Evolutionary conservation across 2,888 invertebrate species (phyloP).

Genomic region (Gibbula magus): DNA sequence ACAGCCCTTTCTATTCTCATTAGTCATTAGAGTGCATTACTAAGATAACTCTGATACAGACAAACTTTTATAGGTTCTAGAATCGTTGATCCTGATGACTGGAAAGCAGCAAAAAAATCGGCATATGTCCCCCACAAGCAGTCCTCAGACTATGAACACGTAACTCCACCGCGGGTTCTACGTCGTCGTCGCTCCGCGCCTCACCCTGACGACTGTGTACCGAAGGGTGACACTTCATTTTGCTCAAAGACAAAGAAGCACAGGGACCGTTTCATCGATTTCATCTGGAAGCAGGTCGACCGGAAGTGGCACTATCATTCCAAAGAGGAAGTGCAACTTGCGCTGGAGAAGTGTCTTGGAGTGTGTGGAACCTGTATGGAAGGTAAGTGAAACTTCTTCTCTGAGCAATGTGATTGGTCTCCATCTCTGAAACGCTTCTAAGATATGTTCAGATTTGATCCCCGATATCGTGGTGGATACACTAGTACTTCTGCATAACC

Average conservation of each 20-base stretch:
- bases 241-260: conserved; percentile 42
- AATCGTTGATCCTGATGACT: conserved; percentile 56
- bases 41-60: no score
- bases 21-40: no score
- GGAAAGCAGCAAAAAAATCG: conserved; percentile 47
- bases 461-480: no score
- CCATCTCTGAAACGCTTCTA: background rate
- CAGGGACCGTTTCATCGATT: conserved; percentile 36
- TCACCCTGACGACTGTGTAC: conserved; percentile 44
- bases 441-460: background rate
- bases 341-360: conserved; percentile 52
- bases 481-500: no score
- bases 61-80: conserved; percentile 49
- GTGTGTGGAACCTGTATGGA: conserved; percentile 59
- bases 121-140: conserved; percentile 52
- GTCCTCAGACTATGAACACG: conserved; percentile 42
- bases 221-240: conserved; percentile 45
- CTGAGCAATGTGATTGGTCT: background rate
- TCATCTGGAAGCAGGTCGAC: conserved; percentile 42
- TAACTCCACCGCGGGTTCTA: conserved; percentile 40
- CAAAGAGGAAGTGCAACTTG: conserved; percentile 38
- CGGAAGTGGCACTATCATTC: conserved; percentile 47
- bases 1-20: no score
- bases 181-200: conserved; percentile 34
- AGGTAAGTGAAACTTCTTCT: conserved; percentile 38